A percentile compares a stretch with the other conserved stretches of the same genome.
phyloP scores from a whole-genome alignment of 1,140 invertebrate species.

The Leptopilina boulardi region DNA sequence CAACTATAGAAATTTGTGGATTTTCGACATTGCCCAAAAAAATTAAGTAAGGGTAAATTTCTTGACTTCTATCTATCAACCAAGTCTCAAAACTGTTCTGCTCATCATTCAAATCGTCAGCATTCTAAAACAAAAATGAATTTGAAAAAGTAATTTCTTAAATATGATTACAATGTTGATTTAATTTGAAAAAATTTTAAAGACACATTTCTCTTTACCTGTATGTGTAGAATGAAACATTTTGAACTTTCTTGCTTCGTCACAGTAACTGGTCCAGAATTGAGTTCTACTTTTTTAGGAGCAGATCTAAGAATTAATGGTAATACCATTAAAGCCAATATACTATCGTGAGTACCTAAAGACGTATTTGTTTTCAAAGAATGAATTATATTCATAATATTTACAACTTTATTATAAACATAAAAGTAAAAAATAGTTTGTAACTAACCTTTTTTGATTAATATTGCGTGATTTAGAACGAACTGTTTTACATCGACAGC shows the following conservation, averaged over 20 bases:
- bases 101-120: too few species aligned
- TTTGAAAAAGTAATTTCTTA: too few species aligned
- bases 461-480: background rate
- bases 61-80: background rate
- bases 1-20: background rate
- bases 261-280: too few species aligned
- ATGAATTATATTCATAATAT: too few species aligned
- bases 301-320: background rate
- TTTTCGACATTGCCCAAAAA: background rate
- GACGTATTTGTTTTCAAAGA: background rate
- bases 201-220: too few species aligned
- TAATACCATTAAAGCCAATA: conserved; percentile 9
- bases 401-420: background rate
- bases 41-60: background rate
- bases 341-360: background rate
- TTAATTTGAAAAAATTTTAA: too few species aligned
- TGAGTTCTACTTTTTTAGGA: too few species aligned
- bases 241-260: too few species aligned
- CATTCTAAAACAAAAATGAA: too few species aligned
- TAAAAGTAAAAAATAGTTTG: background rate
- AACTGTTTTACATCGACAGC: too few species aligned
- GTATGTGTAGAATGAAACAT: too few species aligned
- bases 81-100: background rate
- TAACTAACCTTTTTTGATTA: background rate
- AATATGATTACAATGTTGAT: too few species aligned